Conservation (phyloP, 2,888 invertebrate species). For the Ormyrus rosae region DNA sequence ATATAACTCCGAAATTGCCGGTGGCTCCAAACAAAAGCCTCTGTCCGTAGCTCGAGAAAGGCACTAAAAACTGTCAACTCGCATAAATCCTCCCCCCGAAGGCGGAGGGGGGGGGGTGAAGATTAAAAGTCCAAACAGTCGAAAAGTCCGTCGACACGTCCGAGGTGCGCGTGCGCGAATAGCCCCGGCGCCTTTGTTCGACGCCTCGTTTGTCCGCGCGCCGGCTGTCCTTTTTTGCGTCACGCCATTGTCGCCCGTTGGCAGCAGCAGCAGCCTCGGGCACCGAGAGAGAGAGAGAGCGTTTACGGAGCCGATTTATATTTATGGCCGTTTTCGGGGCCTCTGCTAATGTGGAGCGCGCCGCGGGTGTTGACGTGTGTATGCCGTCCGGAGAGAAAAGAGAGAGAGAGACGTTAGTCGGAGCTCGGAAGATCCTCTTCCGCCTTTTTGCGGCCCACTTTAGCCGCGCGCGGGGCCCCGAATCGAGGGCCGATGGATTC, state of each 20-base stretch:
- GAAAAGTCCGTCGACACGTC: not conserved
- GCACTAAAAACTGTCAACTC: constrained; percentile 5
- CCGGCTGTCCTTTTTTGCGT: not conserved
- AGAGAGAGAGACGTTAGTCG: too few relatives aligned
- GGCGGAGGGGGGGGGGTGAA: not conserved
- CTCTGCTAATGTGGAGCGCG: not conserved
- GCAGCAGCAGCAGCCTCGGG: too few relatives aligned
- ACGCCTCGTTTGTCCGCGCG: constrained; percentile 3
- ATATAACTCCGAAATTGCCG: not conserved
- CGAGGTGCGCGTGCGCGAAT: not conserved
- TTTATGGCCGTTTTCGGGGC: constrained; percentile 22
- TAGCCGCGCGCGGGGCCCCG: not conserved
- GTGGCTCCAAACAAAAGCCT: not conserved
- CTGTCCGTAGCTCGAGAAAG: too few relatives aligned
- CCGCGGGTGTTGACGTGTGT: constrained; percentile 44
- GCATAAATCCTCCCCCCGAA: constrained; percentile 6
- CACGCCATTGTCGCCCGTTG: constrained; percentile 6
- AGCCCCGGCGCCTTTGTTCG: constrained; percentile 27
- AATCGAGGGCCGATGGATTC: too few relatives aligned
- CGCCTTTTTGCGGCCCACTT: not conserved
- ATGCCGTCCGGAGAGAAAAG: too few relatives aligned
- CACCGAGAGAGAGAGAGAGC: not conserved
- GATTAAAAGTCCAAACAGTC: not conserved
- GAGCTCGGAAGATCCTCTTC: too few relatives aligned
- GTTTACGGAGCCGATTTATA: constrained; percentile 45